Evolutionary conservation across 1,140 invertebrate genomes (phyloP), one percentile per base, ranked within the genome.

Genomic region (Tetramorium simillimum): DNA sequence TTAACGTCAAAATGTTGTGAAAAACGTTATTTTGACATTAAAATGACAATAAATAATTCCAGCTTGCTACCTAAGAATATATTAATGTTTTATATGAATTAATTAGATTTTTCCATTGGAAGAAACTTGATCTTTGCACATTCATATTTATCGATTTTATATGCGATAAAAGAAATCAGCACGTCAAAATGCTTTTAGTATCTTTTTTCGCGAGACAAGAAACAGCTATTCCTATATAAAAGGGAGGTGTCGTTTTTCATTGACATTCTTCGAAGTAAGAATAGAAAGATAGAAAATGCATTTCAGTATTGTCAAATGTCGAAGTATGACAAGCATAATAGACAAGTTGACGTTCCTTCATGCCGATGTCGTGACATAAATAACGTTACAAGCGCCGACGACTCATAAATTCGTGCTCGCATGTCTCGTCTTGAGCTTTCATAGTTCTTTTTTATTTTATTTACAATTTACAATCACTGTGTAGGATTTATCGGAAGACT

Each of bases 361-460:
- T 33, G 49, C 28, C 51, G 12, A 14, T 60, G 40, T 75, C 4
- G 12, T 62, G 40, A 51, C 69, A 84, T 84, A 84, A 84, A 88
- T 88, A 88, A 78, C 63, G 63, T 88, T 92, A 92, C 89, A 91
- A 91, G 89, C 88, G 85, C 88, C 88, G 90, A 86, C 80, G 53
- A 88, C 82, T 93, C 92, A 90, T 92, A 93, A 93, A 93, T 92
- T 91, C 80, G 73, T 78, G 78, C 49, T 89, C 62, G 90, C 69
- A 70, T 82, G 51, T 90, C 89, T 85, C 76, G 65, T 85, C 60
- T 14, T 46, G 80, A 73, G 10, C 58, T 84, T 84, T 37, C 33
- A 33, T 28, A 60, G n/a, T 73, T 78, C 10, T 60, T 84, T 62
- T 75, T 43, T 49, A 46, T 82, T 43, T 43, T 53, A 67, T 60